Evolutionary conservation across 2,888 invertebrate species (phyloP).

Genomic region (Neuroscelio doddi): DNA sequence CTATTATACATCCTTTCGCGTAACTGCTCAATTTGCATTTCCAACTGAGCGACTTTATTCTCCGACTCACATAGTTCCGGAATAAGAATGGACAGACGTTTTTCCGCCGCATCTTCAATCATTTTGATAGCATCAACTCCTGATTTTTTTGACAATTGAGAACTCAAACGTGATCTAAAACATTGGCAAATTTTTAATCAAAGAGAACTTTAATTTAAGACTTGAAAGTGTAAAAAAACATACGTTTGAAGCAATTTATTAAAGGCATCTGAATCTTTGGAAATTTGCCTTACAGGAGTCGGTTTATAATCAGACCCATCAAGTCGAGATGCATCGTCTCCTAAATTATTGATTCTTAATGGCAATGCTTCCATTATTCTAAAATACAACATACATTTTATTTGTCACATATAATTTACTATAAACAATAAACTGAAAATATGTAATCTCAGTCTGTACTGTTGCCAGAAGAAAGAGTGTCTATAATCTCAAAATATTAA

Average conservation of each 20-base stretch:
- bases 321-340: slow-evolving; percentile 60
- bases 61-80: slow-evolving; percentile 68
- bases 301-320: slow-evolving; percentile 69
- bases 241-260: slow-evolving; percentile 54
- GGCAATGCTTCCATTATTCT: slow-evolving; percentile 57
- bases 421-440: not conserved
- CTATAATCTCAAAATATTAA: slow-evolving; percentile 73
- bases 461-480: too few relatives aligned
- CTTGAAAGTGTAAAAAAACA: slow-evolving; percentile 23
- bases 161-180: slow-evolving; percentile 56
- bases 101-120: slow-evolving; percentile 58
- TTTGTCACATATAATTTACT: too few relatives aligned
- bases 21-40: slow-evolving; percentile 53
- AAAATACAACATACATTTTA: not conserved
- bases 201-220: too few relatives aligned
- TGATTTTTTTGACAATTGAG: slow-evolving; percentile 53
- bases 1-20: slow-evolving; percentile 27
- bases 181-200: slow-evolving; percentile 47
- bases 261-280: slow-evolving; percentile 58
- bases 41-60: slow-evolving; percentile 62
- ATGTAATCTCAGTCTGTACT: not conserved
- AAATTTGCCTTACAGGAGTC: slow-evolving; percentile 55
- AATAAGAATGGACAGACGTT: slow-evolving; percentile 55
- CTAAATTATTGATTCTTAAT: slow-evolving; percentile 67
- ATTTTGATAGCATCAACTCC: slow-evolving; percentile 52